phyloP scores from a whole-genome alignment of 1,140 invertebrate genomes.

The Thrips palmi region DNA sequence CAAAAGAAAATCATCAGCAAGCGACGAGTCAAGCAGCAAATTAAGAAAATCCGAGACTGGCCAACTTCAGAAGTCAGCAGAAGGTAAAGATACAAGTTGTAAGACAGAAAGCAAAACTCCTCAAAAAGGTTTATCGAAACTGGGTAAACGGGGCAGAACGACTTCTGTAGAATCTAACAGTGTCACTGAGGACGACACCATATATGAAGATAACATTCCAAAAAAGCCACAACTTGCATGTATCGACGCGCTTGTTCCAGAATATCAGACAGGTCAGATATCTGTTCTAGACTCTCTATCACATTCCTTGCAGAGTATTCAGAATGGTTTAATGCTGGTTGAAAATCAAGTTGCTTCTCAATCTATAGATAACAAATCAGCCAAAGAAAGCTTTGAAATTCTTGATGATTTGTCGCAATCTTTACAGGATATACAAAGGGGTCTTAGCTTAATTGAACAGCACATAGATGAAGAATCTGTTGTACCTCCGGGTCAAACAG shows the following conservation, averaged over 20 bases:
- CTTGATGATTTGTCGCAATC: constrained; percentile 31
- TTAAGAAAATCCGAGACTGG: too few species aligned
- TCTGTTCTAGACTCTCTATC: constrained; percentile 18
- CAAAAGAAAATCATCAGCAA: not conserved
- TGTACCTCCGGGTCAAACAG: not conserved
- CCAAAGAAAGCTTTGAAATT: constrained; percentile 15
- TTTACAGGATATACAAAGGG: constrained; percentile 38
- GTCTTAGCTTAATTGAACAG: constrained; percentile 28
- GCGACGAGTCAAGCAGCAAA: too few species aligned
- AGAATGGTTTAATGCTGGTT: constrained; percentile 16
- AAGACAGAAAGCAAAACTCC: too few species aligned
- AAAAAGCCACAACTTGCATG: too few species aligned
- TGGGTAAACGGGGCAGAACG: too few species aligned
- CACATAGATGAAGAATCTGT: constrained; percentile 16
- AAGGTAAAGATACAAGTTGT: not conserved
- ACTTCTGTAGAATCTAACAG: not conserved
- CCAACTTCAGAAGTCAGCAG: not conserved
- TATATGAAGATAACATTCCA: not conserved
- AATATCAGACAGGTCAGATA: too few species aligned
- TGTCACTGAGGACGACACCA: not conserved
- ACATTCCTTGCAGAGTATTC: constrained; percentile 18
- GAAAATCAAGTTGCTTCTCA: constrained; percentile 15
- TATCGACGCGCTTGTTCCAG: too few species aligned
- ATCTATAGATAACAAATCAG: constrained; percentile 13
- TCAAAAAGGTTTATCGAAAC: too few species aligned